Conservation (phyloP, 2,888 invertebrate genomes). For the Tenthredo mesomela region DNA sequence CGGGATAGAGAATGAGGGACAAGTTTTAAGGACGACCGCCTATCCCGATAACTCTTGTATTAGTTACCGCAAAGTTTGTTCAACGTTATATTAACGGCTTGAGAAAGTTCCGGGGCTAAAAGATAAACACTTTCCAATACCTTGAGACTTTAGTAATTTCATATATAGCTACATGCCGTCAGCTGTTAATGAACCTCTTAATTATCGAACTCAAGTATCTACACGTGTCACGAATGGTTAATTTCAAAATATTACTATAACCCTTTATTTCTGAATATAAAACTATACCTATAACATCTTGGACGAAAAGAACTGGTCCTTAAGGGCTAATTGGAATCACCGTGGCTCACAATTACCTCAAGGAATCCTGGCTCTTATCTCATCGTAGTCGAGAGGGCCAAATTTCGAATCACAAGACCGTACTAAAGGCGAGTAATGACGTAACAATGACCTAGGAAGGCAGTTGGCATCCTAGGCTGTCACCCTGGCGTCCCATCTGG, state of each 20-base stretch:
- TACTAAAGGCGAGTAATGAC: conserved; percentile 74
- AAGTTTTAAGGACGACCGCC: background rate
- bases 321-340: conserved; percentile 29
- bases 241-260: background rate
- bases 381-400: conserved; percentile 30
- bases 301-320: conserved; percentile 7
- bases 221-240: background rate
- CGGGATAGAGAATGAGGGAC: background rate
- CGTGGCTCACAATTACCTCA: conserved; percentile 26
- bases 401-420: conserved; percentile 56
- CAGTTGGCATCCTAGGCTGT: conserved; percentile 58
- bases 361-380: conserved; percentile 29
- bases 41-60: conserved; percentile 30
- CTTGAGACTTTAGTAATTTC: conserved; percentile 37
- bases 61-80: conserved; percentile 47
- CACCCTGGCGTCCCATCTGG: conserved; percentile 44
- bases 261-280: background rate
- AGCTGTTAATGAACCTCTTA: conserved; percentile 37
- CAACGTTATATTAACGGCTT: conserved; percentile 43
- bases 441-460: conserved; percentile 74
- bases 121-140: conserved; percentile 50
- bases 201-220: conserved; percentile 24
- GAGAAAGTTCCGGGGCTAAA: conserved; percentile 39
- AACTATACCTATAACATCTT: background rate
- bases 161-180: background rate